phyloP scores from a whole-genome alignment of 2,113 vertebrate species.

The Salvelinus namaycush region DNA sequence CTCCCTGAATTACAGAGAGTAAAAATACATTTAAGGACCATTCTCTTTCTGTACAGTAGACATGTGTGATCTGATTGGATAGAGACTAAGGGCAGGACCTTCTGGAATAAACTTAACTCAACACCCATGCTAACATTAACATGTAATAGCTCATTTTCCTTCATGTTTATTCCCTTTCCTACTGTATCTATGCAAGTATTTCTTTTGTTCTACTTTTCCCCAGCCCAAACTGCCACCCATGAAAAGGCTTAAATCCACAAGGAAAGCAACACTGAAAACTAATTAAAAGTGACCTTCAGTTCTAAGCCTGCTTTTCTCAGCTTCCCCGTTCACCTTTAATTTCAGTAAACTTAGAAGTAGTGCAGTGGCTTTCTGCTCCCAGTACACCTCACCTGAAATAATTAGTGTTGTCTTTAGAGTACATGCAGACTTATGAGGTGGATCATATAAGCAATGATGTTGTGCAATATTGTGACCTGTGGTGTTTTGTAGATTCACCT shows the following conservation, averaged over 20 bases:
- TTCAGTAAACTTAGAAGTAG: background rate
- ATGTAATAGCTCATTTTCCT: background rate
- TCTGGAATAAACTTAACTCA: too few species aligned
- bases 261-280: background rate
- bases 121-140: too few species aligned
- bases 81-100: too few species aligned
- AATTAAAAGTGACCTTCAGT: slow-evolving; percentile 15
- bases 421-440: slow-evolving; percentile 2
- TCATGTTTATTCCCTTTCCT: background rate
- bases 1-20: background rate
- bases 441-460: background rate
- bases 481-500: background rate
- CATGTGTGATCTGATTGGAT: background rate
- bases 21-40: background rate
- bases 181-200: background rate
- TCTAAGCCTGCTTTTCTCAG: background rate
- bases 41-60: background rate
- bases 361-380: background rate
- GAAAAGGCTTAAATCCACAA: background rate
- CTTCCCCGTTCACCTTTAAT: background rate
- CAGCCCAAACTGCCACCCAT: background rate
- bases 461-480: slow-evolving; percentile 3
- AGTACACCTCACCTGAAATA: background rate
- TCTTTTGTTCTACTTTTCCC: background rate
- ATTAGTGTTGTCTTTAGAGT: background rate